A percentile compares a stretch with the other conserved stretches of the same genome.
These are phyloP conservation scores for Tachuris rubrigastra DNA, from an alignment of 2,113 vertebrate genomes.

Conservation along the genomic window DNA sequence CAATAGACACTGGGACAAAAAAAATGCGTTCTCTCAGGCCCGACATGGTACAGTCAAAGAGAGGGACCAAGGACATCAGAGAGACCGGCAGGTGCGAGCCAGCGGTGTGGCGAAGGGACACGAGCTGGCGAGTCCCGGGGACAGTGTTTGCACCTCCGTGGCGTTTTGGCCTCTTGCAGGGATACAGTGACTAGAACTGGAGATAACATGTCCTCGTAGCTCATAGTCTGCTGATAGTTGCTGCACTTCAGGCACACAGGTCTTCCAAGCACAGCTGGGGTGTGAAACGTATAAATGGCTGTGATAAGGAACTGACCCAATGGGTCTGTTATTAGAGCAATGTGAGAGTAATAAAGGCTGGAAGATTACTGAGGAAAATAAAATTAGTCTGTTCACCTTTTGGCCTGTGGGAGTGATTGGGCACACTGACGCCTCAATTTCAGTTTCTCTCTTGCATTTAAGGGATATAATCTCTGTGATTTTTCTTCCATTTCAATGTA, in stretches of 20 bases:
- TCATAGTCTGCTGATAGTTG: not conserved
- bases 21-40: accelerated
- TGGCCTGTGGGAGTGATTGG: not conserved
- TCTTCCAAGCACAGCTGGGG: too few relatives aligned
- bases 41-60: too few relatives aligned
- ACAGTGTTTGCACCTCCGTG: accelerated
- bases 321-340: not conserved
- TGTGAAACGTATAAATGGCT: too few relatives aligned
- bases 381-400: not conserved
- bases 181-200: not conserved
- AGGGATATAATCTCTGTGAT: not conserved
- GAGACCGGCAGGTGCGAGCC: accelerated
- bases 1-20: accelerated
- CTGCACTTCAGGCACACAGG: not conserved
- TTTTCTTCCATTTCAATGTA: not conserved
- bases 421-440: not conserved
- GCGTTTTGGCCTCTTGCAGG: accelerated
- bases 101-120: accelerated
- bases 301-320: too few relatives aligned
- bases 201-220: not conserved
- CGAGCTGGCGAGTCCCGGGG: accelerated
- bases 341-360: not conserved
- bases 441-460: not conserved
- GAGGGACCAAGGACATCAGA: too few relatives aligned
- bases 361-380: not conserved